These are phyloP conservation scores for Phylloscopus whistleri DNA, from an alignment of 2,113 vertebrate species.

Conservation along the genomic window DNA sequence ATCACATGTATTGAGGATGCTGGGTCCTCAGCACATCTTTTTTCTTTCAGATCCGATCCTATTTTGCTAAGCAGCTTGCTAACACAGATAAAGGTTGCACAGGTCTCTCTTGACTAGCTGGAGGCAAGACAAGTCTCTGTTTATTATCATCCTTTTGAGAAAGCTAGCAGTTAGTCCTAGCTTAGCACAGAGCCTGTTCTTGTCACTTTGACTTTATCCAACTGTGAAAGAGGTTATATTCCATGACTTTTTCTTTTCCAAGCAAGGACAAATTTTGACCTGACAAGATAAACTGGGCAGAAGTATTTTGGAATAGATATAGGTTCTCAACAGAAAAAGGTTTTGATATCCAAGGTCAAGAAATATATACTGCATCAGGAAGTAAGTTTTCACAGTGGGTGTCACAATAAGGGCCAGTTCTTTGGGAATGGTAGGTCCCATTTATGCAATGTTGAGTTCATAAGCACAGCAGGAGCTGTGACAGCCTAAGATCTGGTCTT, in stretches of 20 bases:
- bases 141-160: background rate
- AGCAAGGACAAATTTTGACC: background rate
- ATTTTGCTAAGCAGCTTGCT: background rate
- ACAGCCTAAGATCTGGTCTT: background rate
- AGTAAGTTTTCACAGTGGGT: background rate
- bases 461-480: background rate
- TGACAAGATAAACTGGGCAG: background rate
- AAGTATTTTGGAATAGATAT: background rate
- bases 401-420: background rate
- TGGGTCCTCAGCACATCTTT: background rate
- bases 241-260: background rate
- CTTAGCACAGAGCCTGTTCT: background rate
- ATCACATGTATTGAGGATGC: rapidly evolving
- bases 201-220: background rate
- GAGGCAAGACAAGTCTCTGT: background rate
- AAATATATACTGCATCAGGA: background rate
- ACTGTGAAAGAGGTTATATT: background rate
- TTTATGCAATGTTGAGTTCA: background rate
- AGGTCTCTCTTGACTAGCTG: background rate
- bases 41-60: background rate
- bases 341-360: background rate
- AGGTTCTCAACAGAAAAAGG: background rate
- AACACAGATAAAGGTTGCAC: background rate
- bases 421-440: background rate
- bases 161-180: background rate